phyloP scores from a whole-genome alignment of 2,113 vertebrate species.

The Tupaia chinensis region DNA sequence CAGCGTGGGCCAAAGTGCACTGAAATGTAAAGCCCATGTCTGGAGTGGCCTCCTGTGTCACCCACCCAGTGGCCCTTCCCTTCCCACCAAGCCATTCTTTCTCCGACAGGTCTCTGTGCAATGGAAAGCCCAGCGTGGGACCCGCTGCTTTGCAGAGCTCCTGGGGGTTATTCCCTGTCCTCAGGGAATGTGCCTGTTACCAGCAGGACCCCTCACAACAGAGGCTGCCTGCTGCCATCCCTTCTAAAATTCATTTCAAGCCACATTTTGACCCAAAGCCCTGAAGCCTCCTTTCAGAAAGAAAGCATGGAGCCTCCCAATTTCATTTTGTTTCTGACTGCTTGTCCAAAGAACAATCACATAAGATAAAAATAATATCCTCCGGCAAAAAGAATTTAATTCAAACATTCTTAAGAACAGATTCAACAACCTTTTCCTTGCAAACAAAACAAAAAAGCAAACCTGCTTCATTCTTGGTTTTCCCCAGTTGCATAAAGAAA shows the following conservation, averaged over 20 bases:
- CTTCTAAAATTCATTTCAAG: slow-evolving; percentile 65
- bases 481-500: neutral
- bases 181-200: neutral
- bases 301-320: slow-evolving; percentile 48
- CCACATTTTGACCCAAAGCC: slow-evolving; percentile 68
- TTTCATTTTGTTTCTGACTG: slow-evolving; percentile 65
- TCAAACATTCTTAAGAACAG: slow-evolving; percentile 70
- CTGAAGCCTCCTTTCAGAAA: slow-evolving; percentile 68
- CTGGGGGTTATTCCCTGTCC: neutral
- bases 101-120: neutral
- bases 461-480: slow-evolving; percentile 27
- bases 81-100: accelerated
- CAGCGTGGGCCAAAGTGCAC: neutral
- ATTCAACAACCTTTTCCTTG: slow-evolving; percentile 64
- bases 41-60: accelerated
- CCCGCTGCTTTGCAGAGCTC: accelerated
- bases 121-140: neutral
- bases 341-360: slow-evolving; percentile 71
- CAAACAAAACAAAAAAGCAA: slow-evolving; percentile 65
- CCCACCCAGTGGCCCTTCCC: accelerated
- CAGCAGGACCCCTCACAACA: neutral
- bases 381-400: slow-evolving; percentile 69
- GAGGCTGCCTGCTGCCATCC: neutral
- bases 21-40: neutral
- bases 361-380: slow-evolving; percentile 71